These are phyloP conservation scores for Pinctada fucata DNA, from an alignment of 2,888 invertebrate species.

Conservation along the genomic window DNA sequence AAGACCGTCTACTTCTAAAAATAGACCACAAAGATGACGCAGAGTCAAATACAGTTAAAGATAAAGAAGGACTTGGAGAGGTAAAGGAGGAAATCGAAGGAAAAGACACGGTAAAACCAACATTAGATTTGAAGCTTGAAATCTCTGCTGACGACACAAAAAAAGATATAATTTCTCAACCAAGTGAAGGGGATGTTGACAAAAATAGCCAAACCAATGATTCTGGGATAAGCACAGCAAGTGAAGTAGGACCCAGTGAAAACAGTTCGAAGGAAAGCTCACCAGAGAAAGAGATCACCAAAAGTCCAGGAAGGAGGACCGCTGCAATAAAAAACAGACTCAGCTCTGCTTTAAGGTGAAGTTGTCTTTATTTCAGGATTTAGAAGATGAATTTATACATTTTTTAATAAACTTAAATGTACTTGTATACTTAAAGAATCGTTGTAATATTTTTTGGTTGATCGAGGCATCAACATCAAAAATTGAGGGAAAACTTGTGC, in stretches of 20 bases:
- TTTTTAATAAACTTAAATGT: neutral
- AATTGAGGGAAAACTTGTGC: too few relatives aligned
- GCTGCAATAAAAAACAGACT: slow-evolving; percentile 60
- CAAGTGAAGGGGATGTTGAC: slow-evolving; percentile 19
- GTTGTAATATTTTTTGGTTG: too few relatives aligned
- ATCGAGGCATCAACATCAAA: too few relatives aligned
- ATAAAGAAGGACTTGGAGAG: slow-evolving; percentile 16
- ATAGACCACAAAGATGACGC: slow-evolving; percentile 52
- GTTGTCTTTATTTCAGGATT: slow-evolving; percentile 19
- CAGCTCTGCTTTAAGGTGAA: slow-evolving; percentile 55
- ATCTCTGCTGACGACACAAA: slow-evolving; percentile 12
- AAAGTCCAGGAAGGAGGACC: slow-evolving; percentile 52
- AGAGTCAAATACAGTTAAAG: slow-evolving; percentile 10
- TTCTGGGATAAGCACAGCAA: neutral
- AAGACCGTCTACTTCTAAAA: slow-evolving; percentile 68
- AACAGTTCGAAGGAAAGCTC: neutral
- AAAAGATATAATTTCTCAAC: too few relatives aligned
- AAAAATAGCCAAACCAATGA: slow-evolving; percentile 41
- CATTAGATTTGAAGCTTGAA: slow-evolving; percentile 17
- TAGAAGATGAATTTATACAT: neutral
- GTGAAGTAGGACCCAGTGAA: neutral
- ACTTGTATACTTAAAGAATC: too few relatives aligned
- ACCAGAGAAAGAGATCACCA: slow-evolving; percentile 18
- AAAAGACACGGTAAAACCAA: neutral
- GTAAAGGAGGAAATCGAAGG: slow-evolving; percentile 14